Conservation (phyloP, 2,113 vertebrate genomes). For the Callipepla squamata region DNA sequence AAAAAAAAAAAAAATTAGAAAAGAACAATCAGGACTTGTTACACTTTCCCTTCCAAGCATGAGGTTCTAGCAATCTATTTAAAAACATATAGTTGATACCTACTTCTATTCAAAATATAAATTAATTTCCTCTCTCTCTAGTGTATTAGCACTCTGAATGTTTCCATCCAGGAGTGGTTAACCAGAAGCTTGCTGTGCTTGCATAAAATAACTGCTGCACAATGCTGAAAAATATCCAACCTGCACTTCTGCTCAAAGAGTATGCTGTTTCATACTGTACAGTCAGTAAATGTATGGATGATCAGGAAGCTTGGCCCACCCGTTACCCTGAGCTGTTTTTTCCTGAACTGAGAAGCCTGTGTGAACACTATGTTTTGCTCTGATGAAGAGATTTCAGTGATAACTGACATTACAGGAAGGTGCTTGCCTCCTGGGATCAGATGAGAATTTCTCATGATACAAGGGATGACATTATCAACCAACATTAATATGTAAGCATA, state of each 20-base stretch:
- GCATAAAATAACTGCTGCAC: constrained; percentile 71
- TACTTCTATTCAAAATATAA: constrained; percentile 52
- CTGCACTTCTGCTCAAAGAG: background rate
- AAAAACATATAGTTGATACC: constrained; percentile 40
- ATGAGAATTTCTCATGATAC: background rate
- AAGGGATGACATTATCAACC: background rate
- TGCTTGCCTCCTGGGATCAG: background rate
- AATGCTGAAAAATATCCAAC: constrained; percentile 67
- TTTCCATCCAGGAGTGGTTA: constrained; percentile 62
- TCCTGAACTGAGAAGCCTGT: background rate
- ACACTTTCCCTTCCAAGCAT: background rate
- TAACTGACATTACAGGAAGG: background rate
- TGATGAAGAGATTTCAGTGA: background rate
- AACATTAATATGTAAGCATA: background rate
- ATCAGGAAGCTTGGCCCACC: constrained; percentile 43
- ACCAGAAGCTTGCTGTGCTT: constrained; percentile 67
- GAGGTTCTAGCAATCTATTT: background rate
- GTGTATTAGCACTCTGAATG: constrained; percentile 12
- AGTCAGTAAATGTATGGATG: constrained; percentile 48
- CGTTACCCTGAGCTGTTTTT: background rate
- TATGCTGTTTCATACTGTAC: constrained; percentile 22
- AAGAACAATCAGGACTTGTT: background rate
- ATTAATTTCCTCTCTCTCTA: constrained; percentile 47
- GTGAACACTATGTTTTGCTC: background rate
- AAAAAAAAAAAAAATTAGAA: background rate